These are phyloP conservation scores for Vicugna pacos DNA, from an alignment of 2,113 vertebrate genomes.

Conservation along the genomic window DNA sequence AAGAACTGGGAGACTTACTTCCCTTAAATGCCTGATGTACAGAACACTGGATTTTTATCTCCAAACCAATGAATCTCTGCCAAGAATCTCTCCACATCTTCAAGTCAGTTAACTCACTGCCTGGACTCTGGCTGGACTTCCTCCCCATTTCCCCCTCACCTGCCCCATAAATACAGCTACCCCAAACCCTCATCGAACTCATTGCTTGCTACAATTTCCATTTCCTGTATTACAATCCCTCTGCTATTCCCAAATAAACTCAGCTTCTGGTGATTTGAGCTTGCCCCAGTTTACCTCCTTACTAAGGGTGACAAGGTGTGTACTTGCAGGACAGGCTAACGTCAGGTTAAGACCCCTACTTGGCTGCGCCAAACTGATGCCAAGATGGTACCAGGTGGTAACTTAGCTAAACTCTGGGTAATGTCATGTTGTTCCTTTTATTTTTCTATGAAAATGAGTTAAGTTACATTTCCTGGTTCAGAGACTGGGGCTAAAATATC, in stretches of 20 bases:
- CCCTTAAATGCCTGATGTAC: background rate
- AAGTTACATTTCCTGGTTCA: background rate
- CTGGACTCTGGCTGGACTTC: background rate
- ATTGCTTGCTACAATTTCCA: background rate
- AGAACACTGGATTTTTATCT: background rate
- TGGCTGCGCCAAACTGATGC: background rate
- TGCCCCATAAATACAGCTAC: no score
- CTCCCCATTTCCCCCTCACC: no score
- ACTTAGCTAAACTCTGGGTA: background rate
- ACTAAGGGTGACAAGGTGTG: background rate
- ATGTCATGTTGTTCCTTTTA: background rate
- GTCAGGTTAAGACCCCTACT: background rate
- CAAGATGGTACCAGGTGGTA: accelerated
- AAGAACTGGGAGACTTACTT: background rate
- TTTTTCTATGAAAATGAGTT: background rate
- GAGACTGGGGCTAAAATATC: background rate
- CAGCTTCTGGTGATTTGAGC: background rate
- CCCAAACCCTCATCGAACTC: background rate
- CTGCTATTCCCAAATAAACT: background rate
- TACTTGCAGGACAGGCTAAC: background rate
- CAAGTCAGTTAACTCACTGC: background rate
- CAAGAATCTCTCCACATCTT: background rate
- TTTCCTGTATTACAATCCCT: background rate
- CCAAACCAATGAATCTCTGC: background rate
- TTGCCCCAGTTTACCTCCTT: background rate